phyloP scores from a whole-genome alignment of 2,888 invertebrate species.

The Muschampia plurimacula region DNA sequence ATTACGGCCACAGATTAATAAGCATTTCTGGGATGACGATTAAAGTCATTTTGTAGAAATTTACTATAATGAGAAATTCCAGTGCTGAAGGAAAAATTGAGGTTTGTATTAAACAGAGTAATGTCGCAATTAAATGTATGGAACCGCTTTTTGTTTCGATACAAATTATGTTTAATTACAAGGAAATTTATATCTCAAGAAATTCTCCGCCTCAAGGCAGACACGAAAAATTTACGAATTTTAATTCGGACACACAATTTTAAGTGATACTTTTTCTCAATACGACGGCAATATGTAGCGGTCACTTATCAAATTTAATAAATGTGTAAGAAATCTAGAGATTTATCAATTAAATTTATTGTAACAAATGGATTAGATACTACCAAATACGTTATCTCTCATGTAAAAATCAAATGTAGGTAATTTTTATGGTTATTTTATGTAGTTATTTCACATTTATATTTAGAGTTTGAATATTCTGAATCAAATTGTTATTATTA shows the following conservation, averaged over 20 bases:
- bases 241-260: conserved; percentile 74
- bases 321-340: not conserved
- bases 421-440: too few species aligned
- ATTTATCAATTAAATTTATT: too few species aligned
- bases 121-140: conserved; percentile 42
- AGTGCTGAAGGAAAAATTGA: conserved; percentile 26
- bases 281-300: conserved; percentile 54
- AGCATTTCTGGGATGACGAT: conserved; percentile 50
- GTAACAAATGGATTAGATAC: too few species aligned
- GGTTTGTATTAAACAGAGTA: conserved; percentile 32
- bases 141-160: conserved; percentile 50
- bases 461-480: too few species aligned
- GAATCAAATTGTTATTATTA: too few species aligned
- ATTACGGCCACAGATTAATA: conserved; percentile 73
- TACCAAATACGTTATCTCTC: too few species aligned
- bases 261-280: conserved; percentile 71
- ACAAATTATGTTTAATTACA: conserved; percentile 70
- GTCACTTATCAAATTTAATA: conserved; percentile 40
- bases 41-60: conserved; percentile 41
- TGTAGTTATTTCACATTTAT: too few species aligned
- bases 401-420: too few species aligned
- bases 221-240: conserved; percentile 74
- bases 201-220: conserved; percentile 50
- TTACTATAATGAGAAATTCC: conserved; percentile 39
- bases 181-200: conserved; percentile 60